Base-by-base conservation (phyloP, 2,888 invertebrate genomes). In the Lasioglossum figueresi region DNA sequence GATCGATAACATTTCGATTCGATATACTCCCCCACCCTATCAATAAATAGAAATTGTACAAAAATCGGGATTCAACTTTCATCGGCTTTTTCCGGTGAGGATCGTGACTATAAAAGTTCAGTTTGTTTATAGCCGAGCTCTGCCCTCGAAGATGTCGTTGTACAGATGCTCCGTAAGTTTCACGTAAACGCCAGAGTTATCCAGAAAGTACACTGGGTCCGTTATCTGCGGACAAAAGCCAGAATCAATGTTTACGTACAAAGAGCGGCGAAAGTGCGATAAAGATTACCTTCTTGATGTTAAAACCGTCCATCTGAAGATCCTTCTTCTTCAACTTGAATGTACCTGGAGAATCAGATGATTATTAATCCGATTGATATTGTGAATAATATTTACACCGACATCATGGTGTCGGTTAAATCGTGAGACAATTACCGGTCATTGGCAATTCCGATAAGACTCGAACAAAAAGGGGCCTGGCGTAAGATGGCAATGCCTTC, bases 321-420 rank as follows among this genome's bases (percentile, higher is more conserved):
- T 98, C 97, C 5, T 97, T 96, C 94, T 99, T 99, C 95, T 98
- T 98, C 90, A 99, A 95, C 95, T 99, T 99, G 95, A 98, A 99
- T 0, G 99, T 99, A 73, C 98, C 98, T 96, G 96, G 4, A 19
- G 37, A 23, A 23, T 10, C 10, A 37, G 31, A 37, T 23, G 34
- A 37, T 66, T 31, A 31, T 63, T 19, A 31, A 8, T 12, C 37
- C 3, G 10, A 23, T 68, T 19, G 4, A 37, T 37, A 23, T 66
- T 12, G 66, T 66, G 10, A 4, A 76, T 19, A 66, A 56, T 45
- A 63, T 31, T 10, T n/a, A 43, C 43, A 52, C 52, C 1, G 52
- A 52, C 52, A n/a, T 52, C 52, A 3, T 2, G 4, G 12, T 56
- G 8, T 37, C 19, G 79, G 66, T 80, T 72, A 4, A 43, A 59